These are phyloP conservation scores for Eilema depressum DNA, from an alignment of 2,888 invertebrate genomes.

Conservation along the genomic window DNA sequence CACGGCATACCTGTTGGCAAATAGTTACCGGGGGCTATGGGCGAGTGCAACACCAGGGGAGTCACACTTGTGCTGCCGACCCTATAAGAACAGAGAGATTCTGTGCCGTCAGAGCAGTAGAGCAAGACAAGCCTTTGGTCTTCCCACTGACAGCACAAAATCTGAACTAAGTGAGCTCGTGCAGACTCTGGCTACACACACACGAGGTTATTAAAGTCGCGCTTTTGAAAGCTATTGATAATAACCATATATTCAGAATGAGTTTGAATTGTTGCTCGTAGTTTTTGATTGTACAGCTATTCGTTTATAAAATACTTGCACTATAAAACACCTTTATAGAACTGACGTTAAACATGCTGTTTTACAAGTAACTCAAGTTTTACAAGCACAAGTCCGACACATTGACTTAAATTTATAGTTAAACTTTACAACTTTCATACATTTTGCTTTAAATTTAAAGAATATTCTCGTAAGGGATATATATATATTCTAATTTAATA, in stretches of 20 bases:
- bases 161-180: no score
- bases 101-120: no score
- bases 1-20: no score
- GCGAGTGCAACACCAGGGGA: no score
- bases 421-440: conserved; percentile 52
- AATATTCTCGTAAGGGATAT: conserved; percentile 47
- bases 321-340: conserved; percentile 31
- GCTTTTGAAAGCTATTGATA: neutral
- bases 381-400: conserved; percentile 42
- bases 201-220: no score
- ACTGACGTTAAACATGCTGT: conserved; percentile 45
- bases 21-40: no score
- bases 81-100: no score
- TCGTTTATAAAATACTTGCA: conserved; percentile 27
- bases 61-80: no score
- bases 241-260: neutral
- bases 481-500: conserved; percentile 76
- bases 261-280: conserved; percentile 16
- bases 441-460: conserved; percentile 51
- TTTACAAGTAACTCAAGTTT: conserved; percentile 50
- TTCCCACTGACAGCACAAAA: no score
- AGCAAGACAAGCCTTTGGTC: no score
- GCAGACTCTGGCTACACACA: no score
- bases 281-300: conserved; percentile 18
- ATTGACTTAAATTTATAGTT: conserved; percentile 48